phyloP scores from a whole-genome alignment of 2,888 invertebrate genomes.

The Agriopis aurantiaria region DNA sequence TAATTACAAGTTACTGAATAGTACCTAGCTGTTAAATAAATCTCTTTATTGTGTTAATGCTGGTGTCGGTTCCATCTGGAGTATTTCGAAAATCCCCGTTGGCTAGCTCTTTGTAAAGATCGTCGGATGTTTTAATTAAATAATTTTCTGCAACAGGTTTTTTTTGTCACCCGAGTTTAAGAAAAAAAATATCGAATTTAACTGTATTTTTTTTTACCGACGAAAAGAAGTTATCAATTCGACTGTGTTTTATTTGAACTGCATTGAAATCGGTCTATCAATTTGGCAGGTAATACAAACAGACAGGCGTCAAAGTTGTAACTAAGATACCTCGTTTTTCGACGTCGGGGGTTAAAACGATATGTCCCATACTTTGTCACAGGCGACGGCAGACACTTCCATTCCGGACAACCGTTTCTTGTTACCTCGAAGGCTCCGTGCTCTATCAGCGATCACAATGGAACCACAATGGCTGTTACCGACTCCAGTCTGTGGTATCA shows the following conservation, averaged over 20 bases:
- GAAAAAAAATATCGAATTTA: background rate
- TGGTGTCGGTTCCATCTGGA: slow-evolving; percentile 8
- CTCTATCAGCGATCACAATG: slow-evolving; percentile 31
- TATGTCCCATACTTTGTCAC: background rate
- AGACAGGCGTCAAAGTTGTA: too few species aligned
- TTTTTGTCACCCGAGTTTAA: background rate
- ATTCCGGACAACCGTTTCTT: slow-evolving; percentile 27
- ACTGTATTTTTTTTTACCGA: too few species aligned
- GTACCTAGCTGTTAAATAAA: slow-evolving; percentile 7
- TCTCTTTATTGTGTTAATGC: slow-evolving; percentile 12
- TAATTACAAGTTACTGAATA: slow-evolving; percentile 9
- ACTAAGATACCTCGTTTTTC: too few species aligned
- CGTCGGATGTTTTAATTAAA: background rate
- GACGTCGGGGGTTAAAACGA: too few species aligned
- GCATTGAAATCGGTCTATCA: too few species aligned
- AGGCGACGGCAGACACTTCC: background rate
- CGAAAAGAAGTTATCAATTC: too few species aligned
- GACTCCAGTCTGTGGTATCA: slow-evolving; percentile 11
- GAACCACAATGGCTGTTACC: slow-evolving; percentile 23
- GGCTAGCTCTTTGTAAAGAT: background rate
- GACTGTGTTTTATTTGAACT: too few species aligned
- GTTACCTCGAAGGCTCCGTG: slow-evolving; percentile 28
- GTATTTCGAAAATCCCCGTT: background rate
- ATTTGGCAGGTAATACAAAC: too few species aligned
- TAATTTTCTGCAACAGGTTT: background rate